These are phyloP conservation scores for Spea bombifrons DNA, from an alignment of 2,113 vertebrate genomes.

Conservation along the genomic window DNA sequence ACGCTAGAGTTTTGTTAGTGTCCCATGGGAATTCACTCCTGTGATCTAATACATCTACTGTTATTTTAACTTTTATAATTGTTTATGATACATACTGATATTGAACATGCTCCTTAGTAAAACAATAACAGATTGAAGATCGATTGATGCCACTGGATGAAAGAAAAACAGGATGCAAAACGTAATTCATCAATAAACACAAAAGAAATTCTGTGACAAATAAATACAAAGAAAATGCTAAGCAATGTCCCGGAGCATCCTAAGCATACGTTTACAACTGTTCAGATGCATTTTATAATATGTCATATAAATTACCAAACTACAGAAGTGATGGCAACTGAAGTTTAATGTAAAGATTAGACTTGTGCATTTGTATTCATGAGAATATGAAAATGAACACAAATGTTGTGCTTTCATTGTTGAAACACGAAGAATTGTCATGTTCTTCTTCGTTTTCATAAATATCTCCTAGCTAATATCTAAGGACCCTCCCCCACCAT, in stretches of 20 bases:
- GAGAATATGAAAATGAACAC: too few species aligned
- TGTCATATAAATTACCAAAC: conserved; percentile 5
- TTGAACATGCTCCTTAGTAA: conserved; percentile 7
- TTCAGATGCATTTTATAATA: conserved; percentile 1
- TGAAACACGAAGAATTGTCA: too few species aligned
- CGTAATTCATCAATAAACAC: conserved; percentile 11
- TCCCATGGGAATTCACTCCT: conserved; percentile 13
- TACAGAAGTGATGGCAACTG: conserved; percentile 1
- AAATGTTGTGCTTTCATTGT: too few species aligned
- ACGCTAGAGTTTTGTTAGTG: not conserved
- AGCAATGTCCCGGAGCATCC: conserved; percentile 13
- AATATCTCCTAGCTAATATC: too few species aligned
- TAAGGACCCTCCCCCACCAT: too few species aligned
- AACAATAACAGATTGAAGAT: conserved; percentile 24
- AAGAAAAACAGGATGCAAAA: not conserved
- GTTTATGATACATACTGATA: conserved; percentile 13
- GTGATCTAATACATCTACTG: not conserved
- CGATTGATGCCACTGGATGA: conserved; percentile 10
- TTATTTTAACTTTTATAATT: conserved; percentile 25
- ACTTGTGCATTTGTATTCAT: too few species aligned
- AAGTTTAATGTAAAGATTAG: not conserved
- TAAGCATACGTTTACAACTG: not conserved
- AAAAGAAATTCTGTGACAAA: conserved; percentile 8
- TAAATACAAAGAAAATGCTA: conserved; percentile 18
- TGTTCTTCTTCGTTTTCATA: too few species aligned